Evolutionary conservation across 92 coral and sea anemone species (phyloP), one percentile per base, ranked within the genome.

Genomic region (Actinostola sp.): DNA sequence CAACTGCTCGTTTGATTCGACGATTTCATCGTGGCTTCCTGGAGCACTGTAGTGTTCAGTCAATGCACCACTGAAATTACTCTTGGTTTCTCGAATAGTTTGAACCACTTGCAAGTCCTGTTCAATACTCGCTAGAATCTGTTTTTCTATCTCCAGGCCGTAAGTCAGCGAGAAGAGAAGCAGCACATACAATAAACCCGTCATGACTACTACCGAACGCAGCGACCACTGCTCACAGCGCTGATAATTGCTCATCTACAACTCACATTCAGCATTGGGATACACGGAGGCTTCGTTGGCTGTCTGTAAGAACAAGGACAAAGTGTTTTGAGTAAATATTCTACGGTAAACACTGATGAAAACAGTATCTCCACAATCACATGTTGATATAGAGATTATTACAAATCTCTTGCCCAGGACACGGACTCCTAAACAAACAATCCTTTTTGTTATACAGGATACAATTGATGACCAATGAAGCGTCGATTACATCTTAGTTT

Each of bases 1-100:
- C 13, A 84, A 70, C 33, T 84, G 38, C 11, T 72, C 89, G 29
- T 70, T 69, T 27, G 89, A 70, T 61, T 84, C 84, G 57, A 70
- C 61, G 9, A 72, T 49, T 1, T 84, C 84, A 13, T 71, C 75
- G 42, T 41, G 67, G 1, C 60, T 64, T 48, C 82, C 89, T 15
- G 67, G 57, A 29, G 83, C 76, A 23, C 68, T 32, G 66, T 77
- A 84, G 8, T 72, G 58, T 45, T 63, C 66, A 14, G 69, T 46
- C 31, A 71, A 43, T 20, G 54, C 46, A 17, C 82, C 89, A 12
- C 75, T 62, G 65, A 78, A 84, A 25, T 75, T 80, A 11, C 84
- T 78, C 24, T 81, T 78, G 16, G 79, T 48, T 61, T 76, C 75
- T 7, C 84, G 53, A 3, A 36, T 26, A 0, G 61, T 75, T 48